Evolutionary conservation across 2,888 invertebrate species (phyloP), one percentile per base, ranked within the genome.

Genomic region (Lamproptera curius): DNA sequence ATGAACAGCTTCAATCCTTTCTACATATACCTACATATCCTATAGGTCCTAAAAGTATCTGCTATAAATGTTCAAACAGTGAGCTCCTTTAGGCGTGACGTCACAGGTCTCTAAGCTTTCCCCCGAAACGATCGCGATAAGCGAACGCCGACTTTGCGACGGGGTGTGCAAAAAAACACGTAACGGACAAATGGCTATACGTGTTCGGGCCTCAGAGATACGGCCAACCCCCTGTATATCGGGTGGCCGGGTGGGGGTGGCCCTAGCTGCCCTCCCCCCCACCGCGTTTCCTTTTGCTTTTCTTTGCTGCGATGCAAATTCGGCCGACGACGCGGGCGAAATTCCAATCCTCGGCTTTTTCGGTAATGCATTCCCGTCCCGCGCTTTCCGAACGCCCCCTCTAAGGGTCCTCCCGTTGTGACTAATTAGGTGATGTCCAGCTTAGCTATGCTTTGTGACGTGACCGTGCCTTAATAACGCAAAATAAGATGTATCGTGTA

Each of bases 231-330:
- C n/a, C n/a, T 44, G 43, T 40, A 34, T 20, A 6, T 20, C 20
- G 34, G 45, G 40, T 46, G 54, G 50, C 41, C 44, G 53, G 45
- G 38, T 48, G 52, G 56, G 55, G 54, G 50, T 41, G 46, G 44
- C 48, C 52, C n/a, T n/a, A n/a, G 20, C 20, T 20, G 4, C 20
- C 20, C 20, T 20, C 20, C 6, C 52, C n/a, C n/a, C n/a, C n/a
- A n/a, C 57, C 52, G 58, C 45, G 55, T 47, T 46, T 61, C 67
- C 20, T 20, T 80, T 78, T 75, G 67, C 72, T 63, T 78, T 79
- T 77, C 80, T 83, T 80, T 73, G 28, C 9, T 10, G 73, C 73
- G 68, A 68, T 79, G 81, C 80, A 81, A 81, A 82, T 78, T 73
- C 72, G 63, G 58, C 57, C 59, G 64, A 63, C 57, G 61, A 57